Evolutionary conservation across 2,888 invertebrate genomes (phyloP).

Genomic region (Furcula furcula): DNA sequence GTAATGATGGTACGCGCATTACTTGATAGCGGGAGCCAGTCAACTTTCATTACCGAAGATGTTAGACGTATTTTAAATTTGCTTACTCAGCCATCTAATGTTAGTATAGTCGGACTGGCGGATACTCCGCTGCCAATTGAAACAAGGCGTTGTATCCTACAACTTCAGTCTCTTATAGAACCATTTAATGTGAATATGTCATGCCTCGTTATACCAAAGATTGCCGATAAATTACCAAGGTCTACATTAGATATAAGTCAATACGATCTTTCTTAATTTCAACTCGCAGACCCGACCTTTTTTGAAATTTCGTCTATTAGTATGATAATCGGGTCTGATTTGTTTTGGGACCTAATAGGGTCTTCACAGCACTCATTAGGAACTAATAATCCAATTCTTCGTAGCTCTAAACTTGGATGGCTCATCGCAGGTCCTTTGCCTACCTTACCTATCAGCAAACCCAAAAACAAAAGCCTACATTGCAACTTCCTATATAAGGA

Average conservation of each 20-base stretch:
- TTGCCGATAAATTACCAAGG: slow-evolving; percentile 2
- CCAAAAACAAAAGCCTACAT: not conserved
- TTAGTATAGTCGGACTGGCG: not conserved
- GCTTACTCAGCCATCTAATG: not conserved
- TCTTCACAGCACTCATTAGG: slow-evolving; percentile 13
- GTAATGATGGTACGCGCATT: not conserved
- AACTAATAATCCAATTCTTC: slow-evolving; percentile 11
- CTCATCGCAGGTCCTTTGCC: slow-evolving; percentile 17
- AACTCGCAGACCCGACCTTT: slow-evolving; percentile 13
- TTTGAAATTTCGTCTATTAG: slow-evolving; percentile 10
- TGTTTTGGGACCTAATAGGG: slow-evolving; percentile 25
- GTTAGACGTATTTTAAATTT: not conserved
- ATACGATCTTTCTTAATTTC: slow-evolving; percentile 7
- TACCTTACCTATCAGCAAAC: no score
- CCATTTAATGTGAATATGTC: not conserved
- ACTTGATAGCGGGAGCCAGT: slow-evolving; percentile 4
- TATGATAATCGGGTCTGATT: slow-evolving; percentile 18
- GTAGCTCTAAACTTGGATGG: slow-evolving; percentile 19
- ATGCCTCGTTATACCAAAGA: slow-evolving; percentile 1
- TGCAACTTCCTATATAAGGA: not conserved
- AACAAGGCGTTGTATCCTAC: not conserved
- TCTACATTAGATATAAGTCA: not conserved
- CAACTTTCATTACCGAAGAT: slow-evolving; percentile 1
- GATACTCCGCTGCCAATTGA: not conserved
- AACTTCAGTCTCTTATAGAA: not conserved